Evolutionary conservation across 2,888 invertebrate genomes (phyloP), one percentile per base, ranked within the genome.

Genomic region (Cheilosia pagana): DNA sequence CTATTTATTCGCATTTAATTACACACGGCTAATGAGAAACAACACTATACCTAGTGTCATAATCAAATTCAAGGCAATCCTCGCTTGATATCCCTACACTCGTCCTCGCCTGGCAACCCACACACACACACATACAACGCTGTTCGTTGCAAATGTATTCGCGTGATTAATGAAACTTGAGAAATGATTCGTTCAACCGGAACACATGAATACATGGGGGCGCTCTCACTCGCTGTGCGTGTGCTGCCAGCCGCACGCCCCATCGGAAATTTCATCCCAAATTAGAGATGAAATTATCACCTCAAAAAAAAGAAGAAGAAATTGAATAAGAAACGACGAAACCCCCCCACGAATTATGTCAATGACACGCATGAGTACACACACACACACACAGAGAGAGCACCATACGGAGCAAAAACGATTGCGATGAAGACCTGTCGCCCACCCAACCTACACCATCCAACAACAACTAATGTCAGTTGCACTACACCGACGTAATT

Each of bases 131-230:
- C 2, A 7, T 19, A n/a, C 23, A 14, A n/a, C n/a, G n/a, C n/a
- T n/a, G 52, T 39, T 81, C 50, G 45, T 57, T 78, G 65, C 68
- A 63, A 82, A 78, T 75, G 10, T 70, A 60, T 75, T 83, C 78
- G 63, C 59, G 74, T 78, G 83, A 83, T 83, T 83, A 83, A 83
- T 83, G 83, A 83, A 78, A 70, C 70, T 78, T 70, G 70, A 74
- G 78, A 83, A 83, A 83, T 78, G 65, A 70, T 78, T 83, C 79
- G 48, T 53, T 78, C 78, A 83, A 55, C 63, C 74, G 79, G 60
- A 78, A 78, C 74, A 70, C 28, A 83, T 83, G 83, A 83, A 78
- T 83, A 78, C 59, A 83, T 78, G 74, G 70, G 48, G 71, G 63
- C 6, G 5, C 28, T 62, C 63, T 41, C 78, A 48, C 55, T 59